Conservation (phyloP, 1,140 invertebrate genomes). For the Latrodectus geometricus region DNA sequence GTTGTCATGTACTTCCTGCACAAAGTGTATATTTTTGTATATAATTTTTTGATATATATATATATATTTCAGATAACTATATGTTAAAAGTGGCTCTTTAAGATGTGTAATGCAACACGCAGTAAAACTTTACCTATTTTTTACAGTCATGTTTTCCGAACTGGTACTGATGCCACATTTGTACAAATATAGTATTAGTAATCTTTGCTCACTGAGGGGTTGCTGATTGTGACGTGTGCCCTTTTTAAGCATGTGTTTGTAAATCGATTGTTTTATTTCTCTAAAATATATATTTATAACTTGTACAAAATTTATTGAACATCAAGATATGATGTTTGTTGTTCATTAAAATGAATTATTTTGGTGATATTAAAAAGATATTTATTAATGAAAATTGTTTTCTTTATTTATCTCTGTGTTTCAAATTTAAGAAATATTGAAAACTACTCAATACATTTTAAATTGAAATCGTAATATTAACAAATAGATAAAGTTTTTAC, state of each 20-base stretch:
- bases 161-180: neutral
- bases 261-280: neutral
- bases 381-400: neutral
- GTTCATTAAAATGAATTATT: neutral
- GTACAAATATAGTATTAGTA: neutral
- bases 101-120: neutral
- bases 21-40: neutral
- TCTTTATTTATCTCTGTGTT: too few relatives aligned
- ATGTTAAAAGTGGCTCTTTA: neutral
- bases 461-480: too few relatives aligned
- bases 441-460: too few relatives aligned
- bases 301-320: neutral
- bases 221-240: neutral
- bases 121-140: neutral
- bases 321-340: neutral
- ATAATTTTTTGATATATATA: neutral
- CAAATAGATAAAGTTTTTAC: too few relatives aligned
- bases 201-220: too few relatives aligned
- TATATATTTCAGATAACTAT: neutral
- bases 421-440: too few relatives aligned
- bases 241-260: neutral
- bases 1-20: neutral
- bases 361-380: constrained; percentile 1
- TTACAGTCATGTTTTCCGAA: neutral
- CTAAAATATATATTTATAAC: neutral